Base-by-base conservation (phyloP, 2,797 vertebrate genomes). In the Cuniculus paca region DNA sequence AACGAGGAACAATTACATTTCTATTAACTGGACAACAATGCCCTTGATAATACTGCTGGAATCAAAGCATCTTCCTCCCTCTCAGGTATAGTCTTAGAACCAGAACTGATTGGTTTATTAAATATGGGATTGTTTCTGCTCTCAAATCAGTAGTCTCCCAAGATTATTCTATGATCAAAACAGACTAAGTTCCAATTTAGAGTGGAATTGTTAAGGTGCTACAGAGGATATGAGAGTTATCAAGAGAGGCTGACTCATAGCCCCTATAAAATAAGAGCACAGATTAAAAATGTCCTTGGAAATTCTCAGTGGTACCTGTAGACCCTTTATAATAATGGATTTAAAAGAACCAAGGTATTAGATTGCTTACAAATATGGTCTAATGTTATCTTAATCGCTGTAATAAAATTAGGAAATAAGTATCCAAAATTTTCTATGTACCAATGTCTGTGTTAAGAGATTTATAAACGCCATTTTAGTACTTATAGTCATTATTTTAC, bases 1-100 rank as follows among this genome's bases (percentile, higher is more conserved):
- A 96, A 95, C 75, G 54, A 91, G 84, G 17, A 94, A 52, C 63
- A 95, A 88, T 93, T 96, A 97, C 28, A 72, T 88, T 90, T 65
- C 92, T 77, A 90, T 86, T 96, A 96, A 93, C 72, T 82, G 87
- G 91, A 95, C 86, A 91, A 65, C 34, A 78, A 56, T 58, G n/a
- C 68, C 88, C 89, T 94, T 88, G 95, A 52, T 61, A 75, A 88
- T 36, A 14, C 50, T 93, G 91, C 63, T 90, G 63, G 68, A 85
- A 88, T 48, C 34, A 79, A 74, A 83, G 72, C 6, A 11, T 48
- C 28, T 26, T 70, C 11, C 10, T 60, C 42, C 50, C 80, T 78
- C 84, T 91, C 90, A 94, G 87, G 85, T 80, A 12, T 28, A 42
- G 52, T 54, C 65, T 58, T 83, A 80, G 72, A 93, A 94, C 34